Conservation (phyloP, 2,888 invertebrate species). For the Steinernema scapterisci region DNA sequence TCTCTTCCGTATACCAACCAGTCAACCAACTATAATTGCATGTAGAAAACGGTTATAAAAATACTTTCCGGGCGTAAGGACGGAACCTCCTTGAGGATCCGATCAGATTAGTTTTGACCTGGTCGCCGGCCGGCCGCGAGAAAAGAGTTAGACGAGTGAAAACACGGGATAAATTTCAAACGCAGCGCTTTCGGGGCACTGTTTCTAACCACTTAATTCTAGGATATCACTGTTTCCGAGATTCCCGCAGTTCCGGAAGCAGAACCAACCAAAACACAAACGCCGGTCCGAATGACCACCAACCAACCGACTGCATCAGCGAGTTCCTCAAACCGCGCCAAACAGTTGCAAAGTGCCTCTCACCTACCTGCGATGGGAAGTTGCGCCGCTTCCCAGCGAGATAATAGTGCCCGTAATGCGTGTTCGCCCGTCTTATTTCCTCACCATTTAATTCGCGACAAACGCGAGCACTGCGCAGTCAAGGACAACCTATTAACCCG, state of each 20-base stretch:
- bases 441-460: slow-evolving; percentile 32
- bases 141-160: no score
- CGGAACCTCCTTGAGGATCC: neutral
- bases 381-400: slow-evolving; percentile 23
- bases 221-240: no score
- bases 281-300: no score
- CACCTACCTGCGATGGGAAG: neutral
- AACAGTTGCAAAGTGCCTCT: slow-evolving; percentile 27
- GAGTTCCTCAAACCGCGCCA: neutral
- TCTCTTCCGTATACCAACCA: slow-evolving; percentile 31
- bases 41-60: slow-evolving; percentile 25
- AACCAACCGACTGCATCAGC: no score
- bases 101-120: no score
- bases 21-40: slow-evolving; percentile 30
- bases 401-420: slow-evolving; percentile 26
- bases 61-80: neutral
- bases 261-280: no score
- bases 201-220: no score
- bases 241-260: no score
- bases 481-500: slow-evolving; percentile 30
- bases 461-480: slow-evolving; percentile 17
- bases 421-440: slow-evolving; percentile 30
- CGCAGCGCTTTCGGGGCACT: no score
- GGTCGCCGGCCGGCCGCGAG: no score
- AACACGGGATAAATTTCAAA: no score